Evolutionary conservation across 2,113 vertebrate species (phyloP), one percentile per base, ranked within the genome.

Genomic region (Oryzias woworae): DNA sequence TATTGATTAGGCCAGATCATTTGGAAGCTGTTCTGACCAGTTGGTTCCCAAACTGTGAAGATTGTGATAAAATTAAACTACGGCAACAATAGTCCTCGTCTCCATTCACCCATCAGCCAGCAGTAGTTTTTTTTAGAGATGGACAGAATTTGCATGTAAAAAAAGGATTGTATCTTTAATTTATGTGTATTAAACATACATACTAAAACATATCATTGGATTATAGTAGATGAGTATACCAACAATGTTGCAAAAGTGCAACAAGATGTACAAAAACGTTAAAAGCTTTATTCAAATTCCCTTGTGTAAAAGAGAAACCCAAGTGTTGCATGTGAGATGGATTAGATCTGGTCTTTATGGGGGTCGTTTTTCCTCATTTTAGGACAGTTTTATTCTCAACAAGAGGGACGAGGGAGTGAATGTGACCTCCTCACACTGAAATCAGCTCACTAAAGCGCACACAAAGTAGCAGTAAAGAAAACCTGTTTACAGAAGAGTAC

Each of bases 361-460:
- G 53, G 67, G 72, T 66, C 53, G 66, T 70, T 77, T 86, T 69
- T 56, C 65, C 64, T 71, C 23, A 43, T 69, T 72, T 71, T 69
- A 62, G 55, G 48, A 17, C 36, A 14, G 73, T 75, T 87, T 85
- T 75, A 82, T 81, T 75, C 56, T 28, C 65, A 72, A 60, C 64
- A 69, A 53, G 26, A 77, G 75, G 23, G 62, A 54, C 53, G 31
- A 55, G 26, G 28, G 53, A 50, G 60, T 59, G 66, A 49, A 62
- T 49, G 45, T 23, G 66, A 44, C 52, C 53, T 3, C 8, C 64
- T 77, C 54, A 65, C 57, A 70, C 71, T 65, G 7, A n/a, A 68
- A 60, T 71, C 64, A 24, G 43, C 62, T 60, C 51, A 78, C 68
- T 26, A 53, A 73, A 62, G 58, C 65, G 63, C 67, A 65, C 69